A percentile compares a stretch with the other conserved stretches of the same genome.
phyloP scores from a whole-genome alignment of 2,888 invertebrate species.

The Spodoptera exigua region DNA sequence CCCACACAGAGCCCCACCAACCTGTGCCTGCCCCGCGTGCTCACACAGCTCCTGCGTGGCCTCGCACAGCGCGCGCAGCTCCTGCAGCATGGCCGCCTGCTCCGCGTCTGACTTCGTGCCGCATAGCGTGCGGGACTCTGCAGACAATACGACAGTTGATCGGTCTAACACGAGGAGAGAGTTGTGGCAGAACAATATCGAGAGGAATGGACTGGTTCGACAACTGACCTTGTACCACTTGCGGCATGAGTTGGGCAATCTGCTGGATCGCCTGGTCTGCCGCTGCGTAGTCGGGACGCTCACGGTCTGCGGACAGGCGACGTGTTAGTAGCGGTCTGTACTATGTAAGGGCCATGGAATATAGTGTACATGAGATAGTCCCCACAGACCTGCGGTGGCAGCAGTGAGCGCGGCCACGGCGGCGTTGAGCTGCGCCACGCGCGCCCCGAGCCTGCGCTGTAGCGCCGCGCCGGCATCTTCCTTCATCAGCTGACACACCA shows the following conservation, averaged over 20 bases:
- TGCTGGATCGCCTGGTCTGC: slow-evolving; percentile 61
- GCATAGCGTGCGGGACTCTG: slow-evolving; percentile 35
- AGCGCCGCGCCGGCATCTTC: slow-evolving; percentile 31
- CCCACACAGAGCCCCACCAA: slow-evolving; percentile 1
- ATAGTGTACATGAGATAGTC: not conserved
- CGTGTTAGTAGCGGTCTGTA: not conserved
- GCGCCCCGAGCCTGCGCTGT: slow-evolving; percentile 39
- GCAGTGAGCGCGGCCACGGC: slow-evolving; percentile 59
- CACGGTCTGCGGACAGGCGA: slow-evolving; percentile 52
- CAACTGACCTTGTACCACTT: slow-evolving; percentile 54
- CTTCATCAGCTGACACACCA: slow-evolving; percentile 25
- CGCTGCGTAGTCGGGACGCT: slow-evolving; percentile 61
- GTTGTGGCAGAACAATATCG: no score
- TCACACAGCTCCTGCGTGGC: slow-evolving; percentile 38
- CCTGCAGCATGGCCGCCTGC: slow-evolving; percentile 25
- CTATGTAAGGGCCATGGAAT: no score
- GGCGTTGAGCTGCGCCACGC: slow-evolving; percentile 57
- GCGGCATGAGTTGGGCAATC: slow-evolving; percentile 64
- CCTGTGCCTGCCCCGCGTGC: slow-evolving; percentile 18
- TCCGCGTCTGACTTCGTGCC: slow-evolving; percentile 26
- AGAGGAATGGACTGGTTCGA: no score
- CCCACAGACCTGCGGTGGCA: slow-evolving; percentile 8
- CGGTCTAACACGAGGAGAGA: no score
- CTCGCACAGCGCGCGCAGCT: slow-evolving; percentile 38
- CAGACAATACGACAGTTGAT: not conserved